A percentile compares a stretch with the other conserved stretches of the same genome.
Conservation (phyloP, 2,797 vertebrate species). For the Molothrus ater region DNA sequence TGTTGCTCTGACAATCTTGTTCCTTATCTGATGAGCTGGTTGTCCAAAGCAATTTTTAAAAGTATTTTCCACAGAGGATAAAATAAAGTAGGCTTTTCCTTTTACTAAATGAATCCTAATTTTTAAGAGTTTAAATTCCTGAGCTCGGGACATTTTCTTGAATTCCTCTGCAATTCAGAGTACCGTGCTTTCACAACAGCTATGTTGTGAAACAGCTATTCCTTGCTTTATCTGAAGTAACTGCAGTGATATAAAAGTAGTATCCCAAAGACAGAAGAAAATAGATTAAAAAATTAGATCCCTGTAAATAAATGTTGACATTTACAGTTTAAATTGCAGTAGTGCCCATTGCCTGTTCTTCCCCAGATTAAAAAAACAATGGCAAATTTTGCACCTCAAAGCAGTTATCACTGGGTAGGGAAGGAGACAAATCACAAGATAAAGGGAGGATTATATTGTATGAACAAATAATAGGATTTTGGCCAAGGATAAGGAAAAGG, state of each 20-base stretch:
- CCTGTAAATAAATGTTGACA: background rate
- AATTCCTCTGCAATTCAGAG: background rate
- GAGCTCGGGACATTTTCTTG: background rate
- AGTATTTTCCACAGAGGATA: background rate
- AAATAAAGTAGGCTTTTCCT: slow-evolving; percentile 33
- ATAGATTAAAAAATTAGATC: background rate
- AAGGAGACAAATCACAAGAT: background rate
- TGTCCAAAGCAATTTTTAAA: slow-evolving; percentile 3
- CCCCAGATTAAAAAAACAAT: slow-evolving; percentile 16
- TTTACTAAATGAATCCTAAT: slow-evolving; percentile 8
- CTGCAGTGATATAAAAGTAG: background rate
- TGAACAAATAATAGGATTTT: slow-evolving; percentile 6
- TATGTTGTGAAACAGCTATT: slow-evolving; percentile 23
- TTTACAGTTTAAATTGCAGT: background rate
- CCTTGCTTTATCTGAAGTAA: slow-evolving; percentile 11
- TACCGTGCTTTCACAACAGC: slow-evolving; percentile 14
- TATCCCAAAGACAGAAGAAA: background rate
- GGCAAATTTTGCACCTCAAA: background rate
- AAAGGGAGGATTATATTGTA: background rate
- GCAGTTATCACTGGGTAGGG: background rate
- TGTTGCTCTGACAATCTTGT: background rate
- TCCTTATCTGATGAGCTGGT: slow-evolving; percentile 1
- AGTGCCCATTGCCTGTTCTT: background rate
- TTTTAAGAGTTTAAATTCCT: slow-evolving; percentile 25
- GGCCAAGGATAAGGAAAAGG: background rate